phyloP scores from a whole-genome alignment of 2,113 vertebrate genomes.

The Elachura formosa region DNA sequence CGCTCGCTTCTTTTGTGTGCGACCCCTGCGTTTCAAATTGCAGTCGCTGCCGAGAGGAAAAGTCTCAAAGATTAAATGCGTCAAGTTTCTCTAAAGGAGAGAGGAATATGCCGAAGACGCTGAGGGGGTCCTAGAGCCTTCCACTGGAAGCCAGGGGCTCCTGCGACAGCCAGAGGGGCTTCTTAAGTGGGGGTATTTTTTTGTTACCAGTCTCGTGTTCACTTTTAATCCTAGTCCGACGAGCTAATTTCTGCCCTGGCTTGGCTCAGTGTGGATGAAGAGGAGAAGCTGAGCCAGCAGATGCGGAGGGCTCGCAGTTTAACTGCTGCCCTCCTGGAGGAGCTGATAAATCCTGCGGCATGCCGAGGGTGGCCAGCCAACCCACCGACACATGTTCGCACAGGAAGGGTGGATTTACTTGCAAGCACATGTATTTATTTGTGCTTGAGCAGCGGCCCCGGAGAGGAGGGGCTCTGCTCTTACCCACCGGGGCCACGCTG shows the following conservation, averaged over 20 bases:
- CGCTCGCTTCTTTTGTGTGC: conserved; percentile 61
- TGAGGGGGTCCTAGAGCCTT: conserved; percentile 11
- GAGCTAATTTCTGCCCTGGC: neutral
- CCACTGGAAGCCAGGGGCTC: neutral
- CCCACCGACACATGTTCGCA: neutral
- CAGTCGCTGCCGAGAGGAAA: conserved; percentile 42
- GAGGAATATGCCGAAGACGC: conserved; percentile 10
- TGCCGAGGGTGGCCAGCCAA: conserved; percentile 1
- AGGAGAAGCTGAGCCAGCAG: neutral
- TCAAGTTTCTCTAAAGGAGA: conserved; percentile 49
- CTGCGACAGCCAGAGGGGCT: neutral
- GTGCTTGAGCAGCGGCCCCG: neutral
- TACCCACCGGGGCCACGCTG: neutral
- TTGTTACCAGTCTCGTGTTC: neutral
- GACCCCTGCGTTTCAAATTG: conserved; percentile 67
- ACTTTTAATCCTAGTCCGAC: neutral
- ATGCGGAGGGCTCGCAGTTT: neutral
- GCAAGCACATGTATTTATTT: neutral
- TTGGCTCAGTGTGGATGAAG: neutral
- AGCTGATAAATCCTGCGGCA: neutral
- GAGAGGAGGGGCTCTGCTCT: neutral
- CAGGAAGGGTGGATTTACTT: neutral
- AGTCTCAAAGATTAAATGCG: conserved; percentile 56
- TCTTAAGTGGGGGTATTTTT: neutral
- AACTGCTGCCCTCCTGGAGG: neutral